Conservation (phyloP, 1,140 invertebrate species). For the Zelostemma sp. region DNA sequence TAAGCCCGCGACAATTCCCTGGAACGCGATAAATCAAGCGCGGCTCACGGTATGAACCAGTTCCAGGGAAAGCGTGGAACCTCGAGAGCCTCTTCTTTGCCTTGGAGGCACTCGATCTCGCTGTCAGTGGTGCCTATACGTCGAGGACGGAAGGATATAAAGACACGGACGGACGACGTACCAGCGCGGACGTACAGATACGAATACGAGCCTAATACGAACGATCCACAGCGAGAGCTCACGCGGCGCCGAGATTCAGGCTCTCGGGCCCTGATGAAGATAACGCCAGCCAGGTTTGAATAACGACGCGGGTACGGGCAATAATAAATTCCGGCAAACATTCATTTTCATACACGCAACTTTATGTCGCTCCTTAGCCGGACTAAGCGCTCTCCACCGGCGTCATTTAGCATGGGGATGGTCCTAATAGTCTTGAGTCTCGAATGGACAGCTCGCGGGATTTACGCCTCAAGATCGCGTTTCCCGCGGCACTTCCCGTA, state of each 20-base stretch:
- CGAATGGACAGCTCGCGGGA: constrained; percentile 53
- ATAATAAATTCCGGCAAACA: constrained; percentile 71
- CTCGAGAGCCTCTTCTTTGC: constrained; percentile 35
- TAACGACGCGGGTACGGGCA: constrained; percentile 62
- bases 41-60: constrained; percentile 44
- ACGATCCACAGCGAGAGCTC: constrained; percentile 31
- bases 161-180: constrained; percentile 15
- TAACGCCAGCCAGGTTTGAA: constrained; percentile 68
- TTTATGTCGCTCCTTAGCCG: constrained; percentile 68
- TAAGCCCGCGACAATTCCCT: constrained; percentile 44
- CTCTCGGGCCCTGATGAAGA: constrained; percentile 63
- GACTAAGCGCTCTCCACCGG: constrained; percentile 63
- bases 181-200: constrained; percentile 28
- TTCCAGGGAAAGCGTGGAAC: constrained; percentile 43
- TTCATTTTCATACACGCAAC: constrained; percentile 70
- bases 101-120: constrained; percentile 47
- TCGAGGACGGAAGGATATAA: constrained; percentile 15
- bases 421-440: constrained; percentile 59
- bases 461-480: constrained; percentile 47
- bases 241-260: constrained; percentile 37
- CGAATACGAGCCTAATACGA: constrained; percentile 18
- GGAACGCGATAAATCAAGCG: constrained; percentile 47
- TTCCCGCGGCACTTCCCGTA: too few relatives aligned
- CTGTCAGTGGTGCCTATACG: constrained; percentile 26
- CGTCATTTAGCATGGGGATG: constrained; percentile 69